Conservation (phyloP, 2,797 vertebrate species). For the Selene dorsalis region DNA sequence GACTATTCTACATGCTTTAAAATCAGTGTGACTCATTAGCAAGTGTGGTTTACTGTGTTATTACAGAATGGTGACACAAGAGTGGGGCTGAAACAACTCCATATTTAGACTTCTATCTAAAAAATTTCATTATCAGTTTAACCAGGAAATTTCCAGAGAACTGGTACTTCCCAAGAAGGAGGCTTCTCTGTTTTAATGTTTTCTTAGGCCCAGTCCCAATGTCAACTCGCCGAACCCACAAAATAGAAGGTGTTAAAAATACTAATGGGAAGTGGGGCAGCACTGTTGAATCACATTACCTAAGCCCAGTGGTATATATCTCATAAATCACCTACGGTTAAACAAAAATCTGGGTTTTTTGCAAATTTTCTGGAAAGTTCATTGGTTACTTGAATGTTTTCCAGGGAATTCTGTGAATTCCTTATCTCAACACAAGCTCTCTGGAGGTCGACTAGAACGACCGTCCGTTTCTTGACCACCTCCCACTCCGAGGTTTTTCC, state of each 20-base stretch:
- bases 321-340: neutral
- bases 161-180: conserved; percentile 12
- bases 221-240: neutral
- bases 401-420: too few relatives aligned
- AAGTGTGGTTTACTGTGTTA: conserved; percentile 1
- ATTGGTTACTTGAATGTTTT: too few relatives aligned
- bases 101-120: conserved; percentile 14
- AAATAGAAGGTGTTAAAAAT: neutral
- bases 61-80: neutral
- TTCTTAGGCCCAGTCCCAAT: neutral
- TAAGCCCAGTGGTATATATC: too few relatives aligned
- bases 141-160: conserved; percentile 15
- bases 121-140: neutral
- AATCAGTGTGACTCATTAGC: conserved; percentile 21
- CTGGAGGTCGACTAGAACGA: too few relatives aligned
- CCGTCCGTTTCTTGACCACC: too few relatives aligned
- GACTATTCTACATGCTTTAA: conserved; percentile 18
- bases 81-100: neutral
- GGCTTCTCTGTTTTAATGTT: neutral
- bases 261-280: neutral
- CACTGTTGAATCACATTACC: neutral
- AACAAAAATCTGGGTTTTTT: neutral
- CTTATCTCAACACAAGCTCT: too few relatives aligned
- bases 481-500: too few relatives aligned
- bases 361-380: neutral